Evolutionary conservation across 2,888 invertebrate genomes (phyloP), one percentile per base, ranked within the genome.

Genomic region (Aradus depressus): DNA sequence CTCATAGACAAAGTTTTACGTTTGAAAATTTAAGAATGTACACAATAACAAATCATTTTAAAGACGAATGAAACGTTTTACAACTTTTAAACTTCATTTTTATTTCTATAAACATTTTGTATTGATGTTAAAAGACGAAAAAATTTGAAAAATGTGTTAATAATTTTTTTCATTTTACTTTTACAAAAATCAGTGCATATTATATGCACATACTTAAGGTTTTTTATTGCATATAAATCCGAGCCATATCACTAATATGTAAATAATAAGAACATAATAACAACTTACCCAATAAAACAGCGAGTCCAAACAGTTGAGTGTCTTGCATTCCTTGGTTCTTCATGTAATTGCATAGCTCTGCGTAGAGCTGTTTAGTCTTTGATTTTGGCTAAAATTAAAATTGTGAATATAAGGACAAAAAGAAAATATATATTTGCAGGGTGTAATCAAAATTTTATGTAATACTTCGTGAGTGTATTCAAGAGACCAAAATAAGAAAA

Each of bases 231-330:
- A 10, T 10, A 10, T 10, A 35, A 35, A 16, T 10, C 10, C 10
- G 6, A 10, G 6, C n/a, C n/a, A n/a, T 35, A 10, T 10, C 16
- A 5, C 16, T 35, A 10, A 35, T 35, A 14, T 14, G 16, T 10
- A 35, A 5, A 14, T 10, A 35, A 25, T 23, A 18, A n/a, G 5
- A 25, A 38, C 14, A 21, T 12, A 21, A 12, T 6, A 14, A 26
- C 25, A 6, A 74, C 80, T 79, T 69, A 88, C 88, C 88, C 75
- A 81, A 81, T 66, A 83, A 76, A 65, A 84, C 75, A 63, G 88
- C 86, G 67, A 90, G 72, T 65, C 88, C 88, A 73, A 89, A 89
- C 64, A 88, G 79, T 66, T 87, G 84, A 65, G 81, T 80, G 71
- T 88, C 87, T 70, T 79, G 77, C 77, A 88, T 81, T 70, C 84